Evolutionary conservation across 1,140 invertebrate genomes (phyloP).

Genomic region (Saxidomus purpurata): DNA sequence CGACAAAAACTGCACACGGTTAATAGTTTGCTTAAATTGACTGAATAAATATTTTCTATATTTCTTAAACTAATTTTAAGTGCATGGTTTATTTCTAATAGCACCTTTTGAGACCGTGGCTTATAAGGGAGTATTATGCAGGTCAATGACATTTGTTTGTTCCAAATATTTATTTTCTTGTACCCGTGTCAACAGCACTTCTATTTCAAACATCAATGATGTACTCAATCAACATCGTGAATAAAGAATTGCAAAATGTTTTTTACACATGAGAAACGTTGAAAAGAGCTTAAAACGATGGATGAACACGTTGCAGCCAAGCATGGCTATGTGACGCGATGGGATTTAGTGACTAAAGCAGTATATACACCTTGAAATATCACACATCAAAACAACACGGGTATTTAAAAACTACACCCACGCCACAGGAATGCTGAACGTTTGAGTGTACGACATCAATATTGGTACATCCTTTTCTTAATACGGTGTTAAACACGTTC

Average conservation of each 20-base stretch:
- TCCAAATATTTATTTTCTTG: too few species aligned
- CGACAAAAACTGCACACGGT: too few species aligned
- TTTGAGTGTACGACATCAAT: neutral
- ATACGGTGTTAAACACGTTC: neutral
- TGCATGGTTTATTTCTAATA: too few species aligned
- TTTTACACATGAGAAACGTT: neutral
- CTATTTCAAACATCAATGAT: too few species aligned
- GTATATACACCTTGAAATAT: neutral
- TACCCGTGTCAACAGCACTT: too few species aligned
- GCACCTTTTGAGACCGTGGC: too few species aligned
- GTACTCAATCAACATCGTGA: too few species aligned
- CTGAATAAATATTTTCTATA: too few species aligned
- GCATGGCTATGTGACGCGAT: neutral
- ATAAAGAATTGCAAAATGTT: neutral
- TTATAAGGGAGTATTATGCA: too few species aligned
- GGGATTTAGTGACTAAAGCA: neutral
- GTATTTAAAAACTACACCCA: neutral
- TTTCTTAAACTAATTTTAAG: too few species aligned
- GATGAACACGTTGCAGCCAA: neutral
- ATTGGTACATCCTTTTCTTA: neutral
- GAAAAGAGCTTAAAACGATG: neutral
- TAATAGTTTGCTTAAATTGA: too few species aligned
- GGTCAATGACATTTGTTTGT: too few species aligned
- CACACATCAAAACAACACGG: conserved; percentile 13
- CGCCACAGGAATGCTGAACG: conserved; percentile 8